Conservation (phyloP, 2,113 vertebrate genomes). For the Silurus glanis region DNA sequence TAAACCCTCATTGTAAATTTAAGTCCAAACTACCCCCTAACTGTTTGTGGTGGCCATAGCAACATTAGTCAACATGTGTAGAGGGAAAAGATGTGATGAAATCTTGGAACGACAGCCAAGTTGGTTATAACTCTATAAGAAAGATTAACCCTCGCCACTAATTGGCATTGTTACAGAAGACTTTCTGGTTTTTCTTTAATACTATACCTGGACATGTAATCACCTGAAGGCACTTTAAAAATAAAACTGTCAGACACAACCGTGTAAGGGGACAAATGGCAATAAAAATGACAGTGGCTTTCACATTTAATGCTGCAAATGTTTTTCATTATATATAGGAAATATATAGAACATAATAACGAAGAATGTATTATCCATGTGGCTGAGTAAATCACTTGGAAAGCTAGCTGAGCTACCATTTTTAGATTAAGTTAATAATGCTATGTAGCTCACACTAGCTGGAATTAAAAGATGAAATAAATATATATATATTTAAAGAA, state of each 20-base stretch:
- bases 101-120: conserved; percentile 3
- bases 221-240: background rate
- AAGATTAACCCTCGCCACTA: background rate
- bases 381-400: background rate
- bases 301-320: too few relatives aligned
- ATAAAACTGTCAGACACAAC: background rate
- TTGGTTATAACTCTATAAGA: conserved; percentile 1
- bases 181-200: background rate
- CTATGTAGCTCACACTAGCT: background rate
- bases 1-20: conserved; percentile 34
- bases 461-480: too few relatives aligned
- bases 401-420: background rate
- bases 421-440: background rate
- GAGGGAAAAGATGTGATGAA: conserved; percentile 22
- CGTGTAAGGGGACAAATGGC: background rate
- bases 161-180: background rate
- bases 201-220: background rate
- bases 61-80: conserved; percentile 25
- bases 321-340: too few relatives aligned
- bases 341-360: too few relatives aligned
- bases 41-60: conserved; percentile 20
- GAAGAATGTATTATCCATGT: too few relatives aligned
- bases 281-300: too few relatives aligned
- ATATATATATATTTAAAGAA: background rate
- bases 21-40: conserved; percentile 30